Evolutionary conservation across 2,113 vertebrate species (phyloP).

Genomic region (Chaetops frenatus): DNA sequence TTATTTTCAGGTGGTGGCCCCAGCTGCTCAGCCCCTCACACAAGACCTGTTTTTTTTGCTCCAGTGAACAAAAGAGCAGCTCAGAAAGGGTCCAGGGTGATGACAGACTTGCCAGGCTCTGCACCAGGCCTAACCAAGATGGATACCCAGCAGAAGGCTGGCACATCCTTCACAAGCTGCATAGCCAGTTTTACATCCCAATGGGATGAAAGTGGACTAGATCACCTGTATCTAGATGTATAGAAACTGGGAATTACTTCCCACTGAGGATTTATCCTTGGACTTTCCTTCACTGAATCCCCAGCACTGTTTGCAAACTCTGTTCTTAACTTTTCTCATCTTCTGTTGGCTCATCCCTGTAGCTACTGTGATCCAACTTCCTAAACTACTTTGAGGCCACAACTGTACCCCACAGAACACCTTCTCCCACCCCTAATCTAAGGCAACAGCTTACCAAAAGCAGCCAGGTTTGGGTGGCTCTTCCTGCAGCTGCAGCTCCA

Average conservation of each 20-base stretch:
- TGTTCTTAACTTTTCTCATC: background rate
- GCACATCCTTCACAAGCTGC: background rate
- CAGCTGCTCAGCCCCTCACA: background rate
- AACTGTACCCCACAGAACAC: background rate
- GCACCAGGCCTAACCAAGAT: background rate
- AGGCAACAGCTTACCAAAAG: background rate
- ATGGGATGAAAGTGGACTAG: background rate
- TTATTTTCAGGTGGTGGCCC: background rate
- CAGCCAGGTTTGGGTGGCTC: background rate
- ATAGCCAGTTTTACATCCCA: background rate
- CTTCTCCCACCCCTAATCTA: background rate
- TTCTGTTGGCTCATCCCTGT: background rate
- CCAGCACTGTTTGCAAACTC: background rate
- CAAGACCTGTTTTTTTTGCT: background rate
- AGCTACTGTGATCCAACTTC: background rate
- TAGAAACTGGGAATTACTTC: background rate
- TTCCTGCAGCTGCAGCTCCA: background rate
- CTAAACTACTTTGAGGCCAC: background rate
- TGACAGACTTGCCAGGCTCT: background rate
- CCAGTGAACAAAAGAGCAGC: background rate
- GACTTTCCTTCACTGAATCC: background rate
- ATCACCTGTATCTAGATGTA: background rate
- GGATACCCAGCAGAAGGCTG: background rate
- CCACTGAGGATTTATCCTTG: background rate
- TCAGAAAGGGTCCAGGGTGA: background rate